Conservation (phyloP, 1,140 invertebrate species). For the Heliothis virescens region DNA sequence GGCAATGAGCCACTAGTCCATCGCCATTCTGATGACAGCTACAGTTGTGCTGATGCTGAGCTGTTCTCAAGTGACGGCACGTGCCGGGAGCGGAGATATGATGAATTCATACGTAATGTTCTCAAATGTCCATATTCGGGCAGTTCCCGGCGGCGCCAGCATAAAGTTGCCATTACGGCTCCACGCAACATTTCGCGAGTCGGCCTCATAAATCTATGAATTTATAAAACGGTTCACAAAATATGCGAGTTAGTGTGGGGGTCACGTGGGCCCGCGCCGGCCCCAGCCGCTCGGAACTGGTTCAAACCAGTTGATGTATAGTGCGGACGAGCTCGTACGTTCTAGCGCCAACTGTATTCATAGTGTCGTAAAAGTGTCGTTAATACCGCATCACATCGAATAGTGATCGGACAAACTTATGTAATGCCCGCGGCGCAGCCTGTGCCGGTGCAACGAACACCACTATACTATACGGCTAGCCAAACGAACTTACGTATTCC, state of each 20-base stretch:
- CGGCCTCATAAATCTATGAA: constrained; percentile 22
- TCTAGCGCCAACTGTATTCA: constrained; percentile 39
- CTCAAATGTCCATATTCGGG: constrained; percentile 12
- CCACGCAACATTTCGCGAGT: not conserved
- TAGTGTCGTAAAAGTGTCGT: constrained; percentile 44
- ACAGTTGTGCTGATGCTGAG: too few species aligned
- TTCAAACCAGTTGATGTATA: constrained; percentile 4
- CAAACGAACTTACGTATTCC: constrained; percentile 50
- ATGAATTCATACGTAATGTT: constrained; percentile 9
- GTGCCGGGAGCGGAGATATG: not conserved
- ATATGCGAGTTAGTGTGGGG: constrained; percentile 12
- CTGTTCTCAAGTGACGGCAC: too few species aligned
- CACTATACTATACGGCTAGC: constrained; percentile 12
- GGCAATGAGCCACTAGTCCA: too few species aligned
- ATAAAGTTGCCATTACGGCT: constrained; percentile 8
- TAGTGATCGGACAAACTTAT: constrained; percentile 26
- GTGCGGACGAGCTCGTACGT: constrained; percentile 6
- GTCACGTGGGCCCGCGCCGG: not conserved
- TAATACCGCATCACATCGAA: constrained; percentile 29
- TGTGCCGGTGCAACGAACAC: not conserved
- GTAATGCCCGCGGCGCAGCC: constrained; percentile 1
- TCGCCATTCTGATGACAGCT: too few species aligned
- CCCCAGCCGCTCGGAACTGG: constrained; percentile 1
- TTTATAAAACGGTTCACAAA: constrained; percentile 7
- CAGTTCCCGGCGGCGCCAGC: not conserved